Evolutionary conservation across 1,140 invertebrate genomes (phyloP).

Genomic region (Pseudobourletiella spinata): DNA sequence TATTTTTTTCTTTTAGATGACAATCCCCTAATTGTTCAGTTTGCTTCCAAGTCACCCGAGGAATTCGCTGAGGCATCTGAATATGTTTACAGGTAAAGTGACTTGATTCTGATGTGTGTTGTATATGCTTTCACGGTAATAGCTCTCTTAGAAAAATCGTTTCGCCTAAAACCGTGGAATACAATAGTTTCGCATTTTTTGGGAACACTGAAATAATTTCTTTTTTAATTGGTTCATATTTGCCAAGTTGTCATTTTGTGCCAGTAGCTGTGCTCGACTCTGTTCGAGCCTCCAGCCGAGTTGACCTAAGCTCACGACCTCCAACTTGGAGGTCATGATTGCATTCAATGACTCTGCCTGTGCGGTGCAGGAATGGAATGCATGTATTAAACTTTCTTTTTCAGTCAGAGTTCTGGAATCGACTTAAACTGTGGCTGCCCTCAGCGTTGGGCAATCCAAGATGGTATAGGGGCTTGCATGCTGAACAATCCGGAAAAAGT

Average conservation of each 20-base stretch:
- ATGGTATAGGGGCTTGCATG: conserved; percentile 79
- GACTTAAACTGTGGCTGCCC: conserved; percentile 97
- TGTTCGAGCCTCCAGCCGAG: too few species aligned
- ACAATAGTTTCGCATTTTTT: too few species aligned
- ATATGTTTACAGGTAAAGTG: conserved; percentile 65
- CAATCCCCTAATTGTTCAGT: conserved; percentile 81
- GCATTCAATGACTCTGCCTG: too few species aligned
- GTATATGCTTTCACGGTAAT: conserved; percentile 3
- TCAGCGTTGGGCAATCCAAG: conserved; percentile 85
- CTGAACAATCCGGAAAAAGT: conserved; percentile 75
- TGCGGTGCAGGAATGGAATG: too few species aligned
- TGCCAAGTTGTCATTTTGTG: too few species aligned
- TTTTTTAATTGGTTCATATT: too few species aligned
- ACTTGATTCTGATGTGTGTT: background rate
- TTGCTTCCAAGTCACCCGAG: conserved; percentile 74
- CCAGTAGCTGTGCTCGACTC: too few species aligned
- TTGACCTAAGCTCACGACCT: too few species aligned
- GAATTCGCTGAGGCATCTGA: conserved; percentile 79
- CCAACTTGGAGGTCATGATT: too few species aligned
- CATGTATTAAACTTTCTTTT: conserved; percentile 1
- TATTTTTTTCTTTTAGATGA: conserved; percentile 56
- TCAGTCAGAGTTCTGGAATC: conserved; percentile 72
- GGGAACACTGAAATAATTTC: too few species aligned
- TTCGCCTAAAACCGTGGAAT: too few species aligned
- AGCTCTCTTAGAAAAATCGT: too few species aligned